Evolutionary conservation across 2,113 vertebrate genomes (phyloP).

Genomic region (Coreoperca whiteheadi): DNA sequence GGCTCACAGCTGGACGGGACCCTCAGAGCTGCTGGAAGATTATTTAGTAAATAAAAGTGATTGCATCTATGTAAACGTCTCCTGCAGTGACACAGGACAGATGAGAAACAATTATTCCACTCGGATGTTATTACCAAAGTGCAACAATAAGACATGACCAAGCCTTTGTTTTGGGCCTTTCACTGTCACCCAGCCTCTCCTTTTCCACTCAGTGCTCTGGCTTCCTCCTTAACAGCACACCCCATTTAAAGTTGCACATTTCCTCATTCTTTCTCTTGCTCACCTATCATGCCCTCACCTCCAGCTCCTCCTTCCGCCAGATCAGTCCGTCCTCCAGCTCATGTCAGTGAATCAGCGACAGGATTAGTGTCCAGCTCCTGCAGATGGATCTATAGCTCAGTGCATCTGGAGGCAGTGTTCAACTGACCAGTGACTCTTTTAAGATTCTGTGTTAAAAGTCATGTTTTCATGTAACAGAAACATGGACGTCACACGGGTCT

Average conservation of each 20-base stretch:
- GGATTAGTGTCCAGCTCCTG: not conserved
- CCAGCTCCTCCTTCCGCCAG: not conserved
- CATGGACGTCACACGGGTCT: not conserved
- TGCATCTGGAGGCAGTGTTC: not conserved
- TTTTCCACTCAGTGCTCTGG: not conserved
- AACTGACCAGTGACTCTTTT: not conserved
- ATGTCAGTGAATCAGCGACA: not conserved
- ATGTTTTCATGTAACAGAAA: not conserved
- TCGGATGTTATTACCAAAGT: not conserved
- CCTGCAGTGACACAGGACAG: not conserved
- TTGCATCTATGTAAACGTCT: not conserved
- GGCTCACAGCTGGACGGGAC: not conserved
- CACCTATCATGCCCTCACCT: not conserved
- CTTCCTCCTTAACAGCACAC: not conserved
- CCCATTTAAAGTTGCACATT: not conserved
- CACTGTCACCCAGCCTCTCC: not conserved
- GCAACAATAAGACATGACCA: not conserved
- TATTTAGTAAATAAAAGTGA: constrained; percentile 12
- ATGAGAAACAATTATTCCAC: not conserved
- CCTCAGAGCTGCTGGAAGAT: not conserved
- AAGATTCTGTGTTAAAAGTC: not conserved
- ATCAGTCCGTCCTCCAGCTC: not conserved
- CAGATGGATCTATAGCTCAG: not conserved
- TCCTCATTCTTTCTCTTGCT: not conserved
- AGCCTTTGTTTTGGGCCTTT: constrained; percentile 10